Conservation (phyloP, 1,140 invertebrate species). For the Pseudomyrmex pallidus region DNA sequence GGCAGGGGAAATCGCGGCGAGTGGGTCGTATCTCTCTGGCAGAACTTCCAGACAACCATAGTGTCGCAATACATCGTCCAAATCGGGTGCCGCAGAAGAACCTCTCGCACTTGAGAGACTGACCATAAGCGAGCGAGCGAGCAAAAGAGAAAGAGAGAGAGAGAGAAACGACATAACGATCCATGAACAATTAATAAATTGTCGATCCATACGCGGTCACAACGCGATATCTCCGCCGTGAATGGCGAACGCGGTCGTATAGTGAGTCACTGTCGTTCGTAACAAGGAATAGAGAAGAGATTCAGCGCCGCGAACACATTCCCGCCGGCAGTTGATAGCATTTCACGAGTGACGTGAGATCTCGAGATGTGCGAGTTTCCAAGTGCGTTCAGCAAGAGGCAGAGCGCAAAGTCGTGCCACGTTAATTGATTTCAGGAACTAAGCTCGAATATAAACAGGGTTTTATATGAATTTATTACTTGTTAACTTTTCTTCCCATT, state of each 20-base stretch:
- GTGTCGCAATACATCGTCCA: conserved; percentile 66
- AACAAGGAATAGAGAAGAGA: conserved; percentile 9
- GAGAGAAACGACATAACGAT: conserved; percentile 32
- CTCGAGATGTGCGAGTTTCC: not conserved
- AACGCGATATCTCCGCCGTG: conserved; percentile 57
- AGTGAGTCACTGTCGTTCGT: conserved; percentile 67
- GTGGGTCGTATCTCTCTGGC: conserved; percentile 36
- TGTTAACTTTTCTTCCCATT: not conserved
- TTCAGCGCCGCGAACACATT: not conserved
- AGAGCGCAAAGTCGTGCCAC: not conserved
- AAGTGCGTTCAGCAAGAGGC: not conserved
- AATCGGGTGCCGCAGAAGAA: conserved; percentile 74
- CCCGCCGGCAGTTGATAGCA: not conserved
- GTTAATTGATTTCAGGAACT: conserved; percentile 12
- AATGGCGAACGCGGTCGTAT: conserved; percentile 75
- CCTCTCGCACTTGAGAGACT: not conserved
- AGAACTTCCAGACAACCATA: conserved; percentile 43
- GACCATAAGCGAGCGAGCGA: conserved; percentile 1
- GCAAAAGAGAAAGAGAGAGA: not conserved
- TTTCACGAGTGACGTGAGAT: conserved; percentile 8
- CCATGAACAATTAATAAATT: conserved; percentile 77
- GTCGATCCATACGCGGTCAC: conserved; percentile 68
- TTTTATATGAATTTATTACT: not conserved
- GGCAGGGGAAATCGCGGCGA: conserved; percentile 20
- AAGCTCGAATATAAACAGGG: not conserved